These are phyloP conservation scores for Ochropleura leucogaster DNA, from an alignment of 2,888 invertebrate genomes.

Conservation along the genomic window DNA sequence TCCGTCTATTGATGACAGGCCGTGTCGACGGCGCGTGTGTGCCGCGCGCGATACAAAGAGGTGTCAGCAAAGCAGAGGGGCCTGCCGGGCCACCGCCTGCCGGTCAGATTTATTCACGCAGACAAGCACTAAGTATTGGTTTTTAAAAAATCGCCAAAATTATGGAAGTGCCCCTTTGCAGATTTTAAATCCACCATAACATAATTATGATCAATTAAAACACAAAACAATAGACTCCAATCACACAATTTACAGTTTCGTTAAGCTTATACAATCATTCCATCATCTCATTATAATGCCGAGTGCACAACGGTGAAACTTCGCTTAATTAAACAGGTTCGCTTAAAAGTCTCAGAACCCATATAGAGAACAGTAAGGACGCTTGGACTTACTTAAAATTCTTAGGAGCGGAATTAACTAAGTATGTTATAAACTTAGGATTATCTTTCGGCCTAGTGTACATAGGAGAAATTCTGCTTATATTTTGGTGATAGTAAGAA, in stretches of 20 bases:
- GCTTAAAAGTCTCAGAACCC: conserved; percentile 52
- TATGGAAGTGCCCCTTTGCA: too few species aligned
- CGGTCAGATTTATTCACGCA: not conserved
- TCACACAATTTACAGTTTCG: conserved; percentile 38
- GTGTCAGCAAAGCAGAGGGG: too few species aligned
- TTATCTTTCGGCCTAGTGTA: conserved; percentile 19
- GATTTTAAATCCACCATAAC: not conserved
- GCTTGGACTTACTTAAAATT: conserved; percentile 48
- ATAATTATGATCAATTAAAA: conserved; percentile 12
- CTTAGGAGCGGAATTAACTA: conserved; percentile 48
- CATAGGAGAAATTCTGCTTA: conserved; percentile 13
- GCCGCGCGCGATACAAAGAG: too few species aligned
- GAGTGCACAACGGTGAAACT: conserved; percentile 32
- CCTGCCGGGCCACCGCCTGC: too few species aligned
- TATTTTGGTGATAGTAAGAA: not conserved
- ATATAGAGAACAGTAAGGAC: conserved; percentile 52
- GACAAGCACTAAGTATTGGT: not conserved
- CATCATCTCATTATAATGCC: conserved; percentile 59
- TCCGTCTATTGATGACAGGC: too few species aligned
- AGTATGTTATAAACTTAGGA: conserved; percentile 42
- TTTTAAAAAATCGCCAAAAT: not conserved
- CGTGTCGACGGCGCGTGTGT: too few species aligned
- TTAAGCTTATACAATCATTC: conserved; percentile 36
- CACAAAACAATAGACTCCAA: conserved; percentile 36
- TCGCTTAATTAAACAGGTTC: conserved; percentile 59